Conservation (phyloP, 2,888 invertebrate genomes). For the Brenthis ino region DNA sequence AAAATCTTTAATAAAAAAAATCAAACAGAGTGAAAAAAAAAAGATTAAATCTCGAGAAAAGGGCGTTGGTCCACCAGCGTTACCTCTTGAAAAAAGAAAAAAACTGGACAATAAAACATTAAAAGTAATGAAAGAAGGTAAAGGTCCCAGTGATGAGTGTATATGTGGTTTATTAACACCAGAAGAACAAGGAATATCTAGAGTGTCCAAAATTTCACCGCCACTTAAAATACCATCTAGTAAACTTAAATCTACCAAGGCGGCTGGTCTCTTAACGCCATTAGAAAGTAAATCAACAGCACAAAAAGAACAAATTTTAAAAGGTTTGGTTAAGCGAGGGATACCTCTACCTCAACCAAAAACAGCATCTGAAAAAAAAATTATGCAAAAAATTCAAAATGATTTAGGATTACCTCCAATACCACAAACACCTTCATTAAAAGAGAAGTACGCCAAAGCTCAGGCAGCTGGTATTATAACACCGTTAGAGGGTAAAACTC, state of each 20-base stretch:
- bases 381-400: conserved; percentile 38
- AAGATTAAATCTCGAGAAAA: conserved; percentile 7
- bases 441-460: conserved; percentile 46
- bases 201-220: conserved; percentile 1
- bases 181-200: conserved; percentile 37
- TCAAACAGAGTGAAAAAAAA: conserved; percentile 39
- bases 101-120: conserved; percentile 44
- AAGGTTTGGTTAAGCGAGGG: conserved; percentile 38
- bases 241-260: conserved; percentile 35
- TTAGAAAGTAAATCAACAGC: conserved; percentile 44
- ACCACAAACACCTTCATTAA: conserved; percentile 45
- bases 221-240: conserved; percentile 31
- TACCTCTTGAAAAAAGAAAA: conserved; percentile 38
- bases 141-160: conserved; percentile 52
- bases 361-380: conserved; percentile 42
- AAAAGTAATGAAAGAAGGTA: conserved; percentile 49
- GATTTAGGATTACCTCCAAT: conserved; percentile 45
- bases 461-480: conserved; percentile 46
- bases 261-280: conserved; percentile 46
- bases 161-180: conserved; percentile 48
- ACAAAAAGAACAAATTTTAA: conserved; percentile 46
- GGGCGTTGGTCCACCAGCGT: conserved; percentile 2
- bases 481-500: conserved; percentile 51
- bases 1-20: conserved; percentile 42
- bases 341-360: conserved; percentile 43